A percentile compares a stretch with the other conserved stretches of the same genome.
Evolutionary conservation across 2,888 invertebrate species (phyloP).

Genomic region (Plemyria rubiginata): DNA sequence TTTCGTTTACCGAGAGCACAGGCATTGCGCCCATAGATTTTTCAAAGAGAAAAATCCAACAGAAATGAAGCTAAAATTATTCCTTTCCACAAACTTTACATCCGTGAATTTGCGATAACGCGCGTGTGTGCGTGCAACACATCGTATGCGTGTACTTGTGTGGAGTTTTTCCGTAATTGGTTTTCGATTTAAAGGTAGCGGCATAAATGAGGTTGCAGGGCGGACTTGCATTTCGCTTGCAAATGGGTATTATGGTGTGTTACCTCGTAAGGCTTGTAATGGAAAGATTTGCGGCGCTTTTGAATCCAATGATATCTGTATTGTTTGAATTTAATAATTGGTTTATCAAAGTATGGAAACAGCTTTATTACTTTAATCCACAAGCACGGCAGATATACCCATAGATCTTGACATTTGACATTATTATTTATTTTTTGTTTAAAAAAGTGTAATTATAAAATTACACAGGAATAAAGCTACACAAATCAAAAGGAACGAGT

Average conservation of each 20-base stretch:
- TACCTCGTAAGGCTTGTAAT: slow-evolving; percentile 23
- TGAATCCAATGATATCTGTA: not conserved
- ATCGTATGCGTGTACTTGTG: slow-evolving; percentile 58
- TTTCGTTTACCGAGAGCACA: no score
- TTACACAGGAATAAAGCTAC: no score
- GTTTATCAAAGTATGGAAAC: no score
- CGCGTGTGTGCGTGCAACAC: slow-evolving; percentile 53
- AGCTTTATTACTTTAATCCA: no score
- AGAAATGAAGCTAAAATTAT: not conserved
- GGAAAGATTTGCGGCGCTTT: slow-evolving; percentile 14
- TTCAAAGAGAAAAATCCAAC: no score
- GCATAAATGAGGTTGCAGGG: slow-evolving; percentile 49
- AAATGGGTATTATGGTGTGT: slow-evolving; percentile 41
- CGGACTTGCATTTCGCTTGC: slow-evolving; percentile 42
- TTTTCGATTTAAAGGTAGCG: slow-evolving; percentile 74
- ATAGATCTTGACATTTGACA: no score
- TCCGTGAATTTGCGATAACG: slow-evolving; percentile 39
- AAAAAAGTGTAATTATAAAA: no score
- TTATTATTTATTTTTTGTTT: no score
- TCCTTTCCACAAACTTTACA: slow-evolving; percentile 36
- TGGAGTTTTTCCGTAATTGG: slow-evolving; percentile 81
- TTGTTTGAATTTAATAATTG: not conserved
- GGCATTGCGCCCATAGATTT: no score
- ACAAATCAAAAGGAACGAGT: no score
- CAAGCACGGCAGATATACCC: no score